Evolutionary conservation across 2,113 vertebrate genomes (phyloP).

Genomic region (Camelus dromedarius): DNA sequence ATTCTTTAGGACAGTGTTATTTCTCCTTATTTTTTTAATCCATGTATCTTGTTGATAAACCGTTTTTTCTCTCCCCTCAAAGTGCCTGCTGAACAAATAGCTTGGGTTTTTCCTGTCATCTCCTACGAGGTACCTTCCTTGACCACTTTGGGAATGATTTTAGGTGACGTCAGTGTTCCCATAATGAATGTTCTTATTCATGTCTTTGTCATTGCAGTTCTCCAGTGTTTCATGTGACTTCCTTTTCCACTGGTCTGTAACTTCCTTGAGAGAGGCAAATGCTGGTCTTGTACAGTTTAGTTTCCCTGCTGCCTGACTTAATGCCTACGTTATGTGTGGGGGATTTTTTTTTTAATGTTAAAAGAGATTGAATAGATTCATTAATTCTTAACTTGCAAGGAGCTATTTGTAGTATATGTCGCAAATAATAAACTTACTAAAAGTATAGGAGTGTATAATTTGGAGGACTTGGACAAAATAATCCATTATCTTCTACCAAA

Average conservation of each 20-base stretch:
- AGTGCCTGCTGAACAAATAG: not conserved
- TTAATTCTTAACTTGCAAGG: constrained; percentile 11
- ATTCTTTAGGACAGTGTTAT: not conserved
- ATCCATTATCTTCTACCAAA: not conserved
- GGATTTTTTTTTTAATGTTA: not conserved
- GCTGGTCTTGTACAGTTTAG: not conserved
- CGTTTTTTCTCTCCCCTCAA: not conserved
- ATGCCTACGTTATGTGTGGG: not conserved
- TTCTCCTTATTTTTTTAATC: not conserved
- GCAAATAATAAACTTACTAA: not conserved
- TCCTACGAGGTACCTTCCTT: not conserved
- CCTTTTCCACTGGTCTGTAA: not conserved
- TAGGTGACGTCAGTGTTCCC: not conserved
- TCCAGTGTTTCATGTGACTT: not conserved
- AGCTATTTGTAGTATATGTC: not conserved
- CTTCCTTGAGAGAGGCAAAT: not conserved
- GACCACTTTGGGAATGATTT: not conserved
- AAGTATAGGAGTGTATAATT: not conserved
- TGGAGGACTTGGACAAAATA: not conserved
- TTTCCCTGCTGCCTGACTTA: not conserved
- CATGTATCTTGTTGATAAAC: not conserved
- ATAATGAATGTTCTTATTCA: not conserved
- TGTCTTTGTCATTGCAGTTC: not conserved
- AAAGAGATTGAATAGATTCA: not conserved
- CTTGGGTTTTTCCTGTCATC: not conserved